These are phyloP conservation scores for Silurus meridionalis DNA, from an alignment of 2,113 vertebrate species.

Conservation along the genomic window DNA sequence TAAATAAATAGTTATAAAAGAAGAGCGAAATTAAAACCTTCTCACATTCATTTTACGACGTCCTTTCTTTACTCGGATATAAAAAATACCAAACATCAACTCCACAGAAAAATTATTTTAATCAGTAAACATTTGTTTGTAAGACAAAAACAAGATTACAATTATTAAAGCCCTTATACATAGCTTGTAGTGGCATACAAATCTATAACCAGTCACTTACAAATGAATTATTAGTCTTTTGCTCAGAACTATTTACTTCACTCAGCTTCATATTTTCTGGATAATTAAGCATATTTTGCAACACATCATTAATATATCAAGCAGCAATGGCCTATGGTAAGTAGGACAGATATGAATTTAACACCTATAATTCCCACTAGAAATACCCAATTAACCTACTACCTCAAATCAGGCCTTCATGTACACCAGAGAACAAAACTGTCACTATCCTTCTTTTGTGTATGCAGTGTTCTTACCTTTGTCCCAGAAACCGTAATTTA, in stretches of 20 bases:
- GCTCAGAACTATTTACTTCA: constrained; percentile 7
- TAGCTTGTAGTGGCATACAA: too few species aligned
- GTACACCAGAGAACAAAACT: constrained; percentile 19
- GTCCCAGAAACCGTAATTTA: constrained; percentile 35
- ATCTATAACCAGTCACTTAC: too few species aligned
- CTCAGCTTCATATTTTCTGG: constrained; percentile 29
- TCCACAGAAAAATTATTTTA: too few species aligned
- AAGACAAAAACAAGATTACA: too few species aligned
- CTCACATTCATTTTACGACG: too few species aligned
- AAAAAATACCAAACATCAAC: too few species aligned
- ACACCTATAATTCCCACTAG: constrained; percentile 52
- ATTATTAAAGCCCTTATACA: too few species aligned
- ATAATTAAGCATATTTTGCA: constrained; percentile 39
- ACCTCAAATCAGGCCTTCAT: constrained; percentile 38
- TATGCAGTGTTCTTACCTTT: neutral
- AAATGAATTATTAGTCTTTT: neutral
- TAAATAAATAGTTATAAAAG: too few species aligned
- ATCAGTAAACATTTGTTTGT: too few species aligned
- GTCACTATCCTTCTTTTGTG: neutral
- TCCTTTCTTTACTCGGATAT: too few species aligned
- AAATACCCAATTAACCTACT: constrained; percentile 53
- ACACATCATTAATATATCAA: constrained; percentile 29
- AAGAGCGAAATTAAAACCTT: too few species aligned
- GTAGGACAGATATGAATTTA: constrained; percentile 56
- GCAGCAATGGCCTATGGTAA: constrained; percentile 27